These are phyloP conservation scores for Pseudoips prasinana DNA, from an alignment of 2,888 invertebrate species.

Conservation along the genomic window DNA sequence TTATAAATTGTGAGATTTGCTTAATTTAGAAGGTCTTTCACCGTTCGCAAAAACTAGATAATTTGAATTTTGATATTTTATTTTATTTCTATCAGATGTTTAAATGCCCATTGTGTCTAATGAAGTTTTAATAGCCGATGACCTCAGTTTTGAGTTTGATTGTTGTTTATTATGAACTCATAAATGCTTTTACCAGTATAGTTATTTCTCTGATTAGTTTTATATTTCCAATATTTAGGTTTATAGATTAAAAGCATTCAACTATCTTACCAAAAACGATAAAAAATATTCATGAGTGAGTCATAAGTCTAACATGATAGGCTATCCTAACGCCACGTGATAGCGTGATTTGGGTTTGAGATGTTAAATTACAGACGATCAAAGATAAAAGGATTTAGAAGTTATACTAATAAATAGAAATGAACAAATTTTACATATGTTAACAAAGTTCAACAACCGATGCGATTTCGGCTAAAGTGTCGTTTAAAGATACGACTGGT, in stretches of 20 bases:
- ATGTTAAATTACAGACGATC: too few species aligned
- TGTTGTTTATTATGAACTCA: constrained; percentile 2
- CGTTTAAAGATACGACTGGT: too few species aligned
- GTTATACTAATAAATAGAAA: too few species aligned
- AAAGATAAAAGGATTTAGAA: too few species aligned
- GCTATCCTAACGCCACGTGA: too few species aligned
- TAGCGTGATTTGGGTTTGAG: too few species aligned
- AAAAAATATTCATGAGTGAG: too few species aligned
- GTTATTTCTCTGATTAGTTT: neutral
- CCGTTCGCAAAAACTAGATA: constrained; percentile 35
- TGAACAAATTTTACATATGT: too few species aligned
- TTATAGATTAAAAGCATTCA: neutral
- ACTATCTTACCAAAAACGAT: too few species aligned
- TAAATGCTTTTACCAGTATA: neutral
- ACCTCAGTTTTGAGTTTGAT: constrained; percentile 12
- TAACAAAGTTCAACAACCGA: too few species aligned
- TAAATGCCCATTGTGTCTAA: constrained; percentile 23
- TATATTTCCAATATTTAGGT: neutral
- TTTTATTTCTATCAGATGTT: constrained; percentile 17
- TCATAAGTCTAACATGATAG: too few species aligned
- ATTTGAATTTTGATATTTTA: constrained; percentile 30
- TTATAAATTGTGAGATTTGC: constrained; percentile 61
- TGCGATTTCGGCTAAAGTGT: too few species aligned
- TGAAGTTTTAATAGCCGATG: constrained; percentile 22
- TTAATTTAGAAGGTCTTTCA: constrained; percentile 57